Evolutionary conservation across 2,888 invertebrate species (phyloP).

Genomic region (Epicampocera succincta): DNA sequence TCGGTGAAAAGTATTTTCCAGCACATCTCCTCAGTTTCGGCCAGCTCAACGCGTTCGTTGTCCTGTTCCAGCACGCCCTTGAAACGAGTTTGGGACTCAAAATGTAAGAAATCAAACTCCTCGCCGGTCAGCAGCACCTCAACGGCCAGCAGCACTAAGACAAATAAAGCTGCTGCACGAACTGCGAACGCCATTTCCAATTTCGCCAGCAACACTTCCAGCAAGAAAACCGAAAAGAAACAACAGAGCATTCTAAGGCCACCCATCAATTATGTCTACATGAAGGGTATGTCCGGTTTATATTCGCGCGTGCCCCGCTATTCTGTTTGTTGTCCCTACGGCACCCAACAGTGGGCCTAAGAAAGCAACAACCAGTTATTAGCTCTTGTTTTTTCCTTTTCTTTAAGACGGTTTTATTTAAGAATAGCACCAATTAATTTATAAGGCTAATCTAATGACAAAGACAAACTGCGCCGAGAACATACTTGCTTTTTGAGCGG

Average conservation of each 20-base stretch:
- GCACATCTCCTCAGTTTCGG: conserved; percentile 84
- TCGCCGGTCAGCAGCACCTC: conserved; percentile 41
- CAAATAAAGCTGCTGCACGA: conserved; percentile 3
- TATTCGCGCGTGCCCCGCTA: conserved; percentile 90
- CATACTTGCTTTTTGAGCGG: neutral
- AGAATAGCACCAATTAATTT: conserved; percentile 51
- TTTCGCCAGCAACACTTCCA: conserved; percentile 56
- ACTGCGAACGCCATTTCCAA: too few relatives aligned
- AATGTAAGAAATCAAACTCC: conserved; percentile 56
- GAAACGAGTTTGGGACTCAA: conserved; percentile 72
- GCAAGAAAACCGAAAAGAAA: conserved; percentile 76
- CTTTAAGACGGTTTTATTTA: conserved; percentile 17
- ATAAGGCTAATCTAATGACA: conserved; percentile 17
- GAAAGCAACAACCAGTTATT: neutral
- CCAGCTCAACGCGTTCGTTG: conserved; percentile 84
- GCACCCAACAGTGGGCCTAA: conserved; percentile 77
- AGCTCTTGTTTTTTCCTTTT: neutral
- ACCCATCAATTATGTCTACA: conserved; percentile 90
- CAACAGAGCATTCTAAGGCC: conserved; percentile 89
- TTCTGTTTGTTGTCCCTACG: conserved; percentile 79
- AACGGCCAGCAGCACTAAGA: conserved; percentile 18
- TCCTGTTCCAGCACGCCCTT: conserved; percentile 84
- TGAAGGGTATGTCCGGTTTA: conserved; percentile 90
- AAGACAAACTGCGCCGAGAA: neutral
- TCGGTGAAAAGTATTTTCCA: conserved; percentile 88